Evolutionary conservation across 2,888 invertebrate species (phyloP), one percentile per base, ranked within the genome.

Genomic region (Lumbricus terrestris): DNA sequence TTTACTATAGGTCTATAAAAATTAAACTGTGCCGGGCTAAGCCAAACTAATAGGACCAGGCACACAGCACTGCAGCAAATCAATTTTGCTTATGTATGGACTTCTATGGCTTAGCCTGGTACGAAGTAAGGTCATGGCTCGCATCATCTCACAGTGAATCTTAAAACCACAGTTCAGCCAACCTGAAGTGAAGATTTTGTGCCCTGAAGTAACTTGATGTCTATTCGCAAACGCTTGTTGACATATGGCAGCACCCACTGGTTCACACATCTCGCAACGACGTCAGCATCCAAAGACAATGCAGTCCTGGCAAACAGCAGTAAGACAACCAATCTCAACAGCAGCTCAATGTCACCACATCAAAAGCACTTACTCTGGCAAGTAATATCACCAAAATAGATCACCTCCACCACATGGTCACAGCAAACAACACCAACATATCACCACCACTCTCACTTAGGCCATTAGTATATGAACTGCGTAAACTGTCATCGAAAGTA

Each of bases 121-220:
- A n/a, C 69, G 0, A 69, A 29, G n/a, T 69, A 29, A 69, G n/a
- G 0, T 69, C 29, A n/a, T 69, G 69, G 29, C n/a, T n/a, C n/a
- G 13, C 69, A n/a, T 69, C n/a, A 69, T n/a, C 69, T 69, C 69
- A 69, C 29, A 69, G 69, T 69, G 69, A 11, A 69, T 69, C n/a
- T n/a, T n/a, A 11, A 69, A 69, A 69, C 69, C n/a, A 69, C 16
- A 69, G n/a, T n/a, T 69, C 29, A 69, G 69, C 69, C 69, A 69
- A 47, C 85, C 85, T 85, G 85, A 33, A 85, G 35, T 35, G 85
- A 85, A 35, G 85, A 85, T 23, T 85, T 85, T 85, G 85, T 85
- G 35, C 85, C 34, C 35, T 85, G 85, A 85, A 85, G 85, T 35
- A 37, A 85, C 85, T 34, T 85, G 37, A 85, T 13, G 37, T 85